phyloP scores from a whole-genome alignment of 2,797 vertebrate genomes.

The Euphonia xanthogaster region DNA sequence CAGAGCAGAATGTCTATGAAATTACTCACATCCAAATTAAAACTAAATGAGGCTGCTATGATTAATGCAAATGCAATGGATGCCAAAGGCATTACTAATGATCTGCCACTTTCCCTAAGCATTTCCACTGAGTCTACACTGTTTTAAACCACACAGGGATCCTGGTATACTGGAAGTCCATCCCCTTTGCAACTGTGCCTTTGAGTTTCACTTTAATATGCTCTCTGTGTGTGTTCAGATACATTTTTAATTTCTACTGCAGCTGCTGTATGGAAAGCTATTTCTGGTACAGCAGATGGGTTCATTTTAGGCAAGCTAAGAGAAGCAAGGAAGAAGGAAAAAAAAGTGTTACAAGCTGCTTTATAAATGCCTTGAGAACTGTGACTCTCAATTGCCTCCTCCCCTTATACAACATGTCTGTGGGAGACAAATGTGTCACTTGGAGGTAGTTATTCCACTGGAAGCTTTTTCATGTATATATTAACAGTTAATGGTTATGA shows the following conservation, averaged over 20 bases:
- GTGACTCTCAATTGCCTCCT: background rate
- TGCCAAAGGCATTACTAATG: conserved; percentile 48
- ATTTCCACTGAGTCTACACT: background rate
- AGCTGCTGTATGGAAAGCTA: conserved; percentile 34
- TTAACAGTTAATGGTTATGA: background rate
- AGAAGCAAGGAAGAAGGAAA: background rate
- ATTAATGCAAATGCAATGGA: conserved; percentile 63
- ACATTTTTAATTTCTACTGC: conserved; percentile 29
- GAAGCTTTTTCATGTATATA: background rate
- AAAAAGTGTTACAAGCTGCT: background rate
- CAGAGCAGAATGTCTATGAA: background rate
- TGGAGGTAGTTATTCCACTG: background rate
- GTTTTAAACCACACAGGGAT: conserved; percentile 6
- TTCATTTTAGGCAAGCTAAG: conserved; percentile 1
- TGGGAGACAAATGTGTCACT: background rate
- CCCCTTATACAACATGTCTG: background rate
- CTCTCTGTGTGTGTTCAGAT: conserved; percentile 20
- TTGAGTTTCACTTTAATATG: conserved; percentile 32
- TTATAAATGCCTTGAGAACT: background rate
- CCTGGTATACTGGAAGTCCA: background rate
- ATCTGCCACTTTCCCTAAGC: conserved; percentile 35
- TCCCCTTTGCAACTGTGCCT: background rate
- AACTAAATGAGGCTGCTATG: conserved; percentile 56
- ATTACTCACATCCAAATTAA: conserved; percentile 69
- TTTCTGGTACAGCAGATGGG: conserved; percentile 46